Evolutionary conservation across 2,888 invertebrate species (phyloP).

Genomic region (Ariolimax columbianus): DNA sequence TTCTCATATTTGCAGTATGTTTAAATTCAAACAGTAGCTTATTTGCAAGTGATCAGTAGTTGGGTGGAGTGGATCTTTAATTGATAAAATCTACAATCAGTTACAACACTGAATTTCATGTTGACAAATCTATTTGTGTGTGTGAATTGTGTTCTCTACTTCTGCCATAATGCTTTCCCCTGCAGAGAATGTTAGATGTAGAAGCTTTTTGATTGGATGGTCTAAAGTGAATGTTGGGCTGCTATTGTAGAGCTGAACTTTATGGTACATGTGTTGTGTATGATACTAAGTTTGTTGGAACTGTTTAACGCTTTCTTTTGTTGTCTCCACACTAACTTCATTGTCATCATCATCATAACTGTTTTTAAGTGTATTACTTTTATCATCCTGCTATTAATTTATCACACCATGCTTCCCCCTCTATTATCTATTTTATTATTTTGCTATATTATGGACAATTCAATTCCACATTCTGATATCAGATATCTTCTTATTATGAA

Average conservation of each 20-base stretch:
- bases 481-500: too few relatives aligned
- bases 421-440: not conserved
- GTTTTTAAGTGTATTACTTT: too few relatives aligned
- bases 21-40: too few relatives aligned
- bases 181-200: slow-evolving; percentile 44
- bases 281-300: slow-evolving; percentile 9
- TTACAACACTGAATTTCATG: not conserved
- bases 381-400: not conserved
- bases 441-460: too few relatives aligned
- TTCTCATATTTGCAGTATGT: too few relatives aligned
- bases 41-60: too few relatives aligned
- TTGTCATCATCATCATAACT: not conserved
- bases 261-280: slow-evolving; percentile 26
- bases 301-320: slow-evolving; percentile 40
- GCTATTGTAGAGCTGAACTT: slow-evolving; percentile 31
- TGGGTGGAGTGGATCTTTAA: too few relatives aligned
- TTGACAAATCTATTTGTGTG: not conserved
- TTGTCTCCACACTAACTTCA: slow-evolving; percentile 9
- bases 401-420: not conserved
- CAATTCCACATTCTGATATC: too few relatives aligned
- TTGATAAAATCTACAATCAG: not conserved
- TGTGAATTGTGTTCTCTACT: not conserved
- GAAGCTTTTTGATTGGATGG: slow-evolving; percentile 32
- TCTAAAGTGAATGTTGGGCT: slow-evolving; percentile 45
- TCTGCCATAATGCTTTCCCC: slow-evolving; percentile 14